Evolutionary conservation across 1,140 invertebrate species (phyloP), one percentile per base, ranked within the genome.

Genomic region (Condylostylus longicornis): DNA sequence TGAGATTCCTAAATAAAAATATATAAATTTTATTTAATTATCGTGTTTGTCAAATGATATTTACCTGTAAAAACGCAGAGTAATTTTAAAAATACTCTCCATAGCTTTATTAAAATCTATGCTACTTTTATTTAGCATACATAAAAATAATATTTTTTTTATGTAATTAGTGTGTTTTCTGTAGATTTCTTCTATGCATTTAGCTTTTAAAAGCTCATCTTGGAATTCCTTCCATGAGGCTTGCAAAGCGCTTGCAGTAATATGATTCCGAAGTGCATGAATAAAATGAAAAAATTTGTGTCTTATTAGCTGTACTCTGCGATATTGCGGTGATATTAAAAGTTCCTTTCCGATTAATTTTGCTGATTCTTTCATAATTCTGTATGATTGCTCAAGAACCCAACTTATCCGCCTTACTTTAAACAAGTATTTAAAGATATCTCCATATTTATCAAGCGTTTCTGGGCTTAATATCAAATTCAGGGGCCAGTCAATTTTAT

Each of bases 251-350:
- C 72, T 77, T 4, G 74, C 74, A 0, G 73, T 74, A 27, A 82
- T 63, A 51, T 82, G 79, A 53, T 73, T 79, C 45, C 80, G 75
- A 8, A 82, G 49, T 0, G 76, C 72, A 35, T 74, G 69, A 37
- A 81, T 69, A 45, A 82, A 71, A 33, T 80, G 77, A 28, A 72
- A 72, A 71, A 83, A 77, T 15, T 76, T 68, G 47, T 81, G 75
- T 3, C 79, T 64, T 41, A 71, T 74, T 18, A 75, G 54, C 46
- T 82, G 78, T 14, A 80, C 41, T 13, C 66, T 63, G 27, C 68
- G 64, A 51, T 72, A 77, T 35, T 77, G 72, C 2, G 65, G 62
- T 1, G 73, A 71, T 25, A 57, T 44, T 6, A 68, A 51, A 0
- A 76, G 45, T 35, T 55, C 53, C 22, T 65, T 50, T 29, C 64